phyloP scores from a whole-genome alignment of 2,888 invertebrate species.

The Lymantria dispar region DNA sequence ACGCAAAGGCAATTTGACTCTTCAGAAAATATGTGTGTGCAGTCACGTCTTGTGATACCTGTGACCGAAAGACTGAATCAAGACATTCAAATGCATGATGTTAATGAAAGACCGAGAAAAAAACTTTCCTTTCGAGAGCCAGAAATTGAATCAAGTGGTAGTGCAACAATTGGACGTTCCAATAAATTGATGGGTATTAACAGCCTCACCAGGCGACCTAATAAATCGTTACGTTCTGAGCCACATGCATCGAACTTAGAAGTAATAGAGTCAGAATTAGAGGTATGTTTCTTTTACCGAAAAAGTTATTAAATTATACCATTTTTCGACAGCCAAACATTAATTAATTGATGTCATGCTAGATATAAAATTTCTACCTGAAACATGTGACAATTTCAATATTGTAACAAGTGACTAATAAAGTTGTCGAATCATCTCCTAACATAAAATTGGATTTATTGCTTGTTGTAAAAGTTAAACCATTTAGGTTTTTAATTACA shows the following conservation, averaged over 20 bases:
- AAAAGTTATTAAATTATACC: not conserved
- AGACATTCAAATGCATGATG: slow-evolving; percentile 55
- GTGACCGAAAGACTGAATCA: slow-evolving; percentile 63
- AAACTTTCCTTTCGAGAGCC: slow-evolving; percentile 94
- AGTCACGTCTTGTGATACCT: slow-evolving; percentile 69
- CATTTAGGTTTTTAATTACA: too few relatives aligned
- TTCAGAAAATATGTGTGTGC: slow-evolving; percentile 64
- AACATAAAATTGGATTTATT: too few relatives aligned
- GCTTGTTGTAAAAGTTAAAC: too few relatives aligned
- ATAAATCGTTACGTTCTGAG: slow-evolving; percentile 56
- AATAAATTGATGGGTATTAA: slow-evolving; percentile 72
- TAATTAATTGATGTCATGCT: too few relatives aligned
- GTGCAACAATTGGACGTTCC: slow-evolving; percentile 63
- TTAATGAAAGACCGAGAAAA: slow-evolving; percentile 87
- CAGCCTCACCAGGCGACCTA: slow-evolving; percentile 60
- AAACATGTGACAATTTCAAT: too few relatives aligned
- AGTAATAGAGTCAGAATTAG: slow-evolving; percentile 81
- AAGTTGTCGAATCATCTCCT: too few relatives aligned
- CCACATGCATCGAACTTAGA: slow-evolving; percentile 75
- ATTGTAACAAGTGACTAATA: too few relatives aligned
- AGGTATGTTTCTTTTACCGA: slow-evolving; percentile 60
- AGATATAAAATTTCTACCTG: too few relatives aligned
- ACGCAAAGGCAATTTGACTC: slow-evolving; percentile 56
- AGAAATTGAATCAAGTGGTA: slow-evolving; percentile 82
- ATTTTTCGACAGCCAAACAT: too few relatives aligned